Percentiles rank a stretch among this genome's conserved stretches.
Conservation (phyloP, 2,888 invertebrate genomes). For the Miltochrista miniata region DNA sequence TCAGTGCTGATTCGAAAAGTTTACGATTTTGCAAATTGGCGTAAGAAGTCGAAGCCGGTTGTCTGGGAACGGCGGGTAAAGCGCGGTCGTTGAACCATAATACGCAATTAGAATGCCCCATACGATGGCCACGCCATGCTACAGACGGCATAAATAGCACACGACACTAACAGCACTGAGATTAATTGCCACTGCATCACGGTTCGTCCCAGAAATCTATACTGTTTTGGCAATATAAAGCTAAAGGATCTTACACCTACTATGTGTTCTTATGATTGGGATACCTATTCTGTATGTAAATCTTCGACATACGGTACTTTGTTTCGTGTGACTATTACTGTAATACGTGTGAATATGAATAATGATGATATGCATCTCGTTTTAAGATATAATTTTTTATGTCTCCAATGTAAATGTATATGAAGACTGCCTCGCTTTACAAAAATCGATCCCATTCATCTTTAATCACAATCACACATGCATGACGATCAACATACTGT, state of each 20-base stretch:
- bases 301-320: too few species aligned
- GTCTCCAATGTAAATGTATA: too few species aligned
- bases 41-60: slow-evolving; percentile 56
- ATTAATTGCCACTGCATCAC: slow-evolving; percentile 69
- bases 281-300: too few species aligned
- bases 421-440: too few species aligned
- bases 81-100: slow-evolving; percentile 77
- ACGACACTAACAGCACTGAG: slow-evolving; percentile 61
- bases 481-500: too few species aligned
- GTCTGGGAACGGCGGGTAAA: slow-evolving; percentile 59
- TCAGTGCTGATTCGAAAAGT: slow-evolving; percentile 37
- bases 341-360: too few species aligned
- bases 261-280: too few species aligned
- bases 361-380: not conserved
- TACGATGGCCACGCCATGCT: slow-evolving; percentile 66
- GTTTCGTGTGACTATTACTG: too few species aligned
- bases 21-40: slow-evolving; percentile 69
- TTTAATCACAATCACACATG: too few species aligned
- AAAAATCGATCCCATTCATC: too few species aligned
- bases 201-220: slow-evolving; percentile 37
- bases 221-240: slow-evolving; percentile 39
- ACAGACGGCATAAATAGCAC: slow-evolving; percentile 76
- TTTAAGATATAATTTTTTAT: too few species aligned
- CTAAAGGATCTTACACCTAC: slow-evolving; percentile 8
- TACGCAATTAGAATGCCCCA: slow-evolving; percentile 82